Percentiles rank a stretch among this genome's conserved stretches.
Evolutionary conservation across 1,140 invertebrate genomes (phyloP).

Genomic region (Atta cephalotes): DNA sequence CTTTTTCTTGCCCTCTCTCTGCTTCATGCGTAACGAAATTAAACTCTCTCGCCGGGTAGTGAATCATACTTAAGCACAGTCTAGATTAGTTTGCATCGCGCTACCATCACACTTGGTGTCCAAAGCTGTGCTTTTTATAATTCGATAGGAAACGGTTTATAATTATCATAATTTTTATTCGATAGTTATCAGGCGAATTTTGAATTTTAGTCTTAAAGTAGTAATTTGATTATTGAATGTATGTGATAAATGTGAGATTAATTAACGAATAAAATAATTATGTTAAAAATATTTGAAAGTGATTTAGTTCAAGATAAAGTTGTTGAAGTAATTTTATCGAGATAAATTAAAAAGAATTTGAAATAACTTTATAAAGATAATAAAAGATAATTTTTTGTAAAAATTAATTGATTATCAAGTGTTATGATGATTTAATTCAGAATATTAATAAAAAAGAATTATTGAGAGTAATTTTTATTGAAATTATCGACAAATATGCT

Average conservation of each 20-base stretch:
- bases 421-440: background rate
- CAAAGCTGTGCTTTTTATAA: background rate
- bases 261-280: background rate
- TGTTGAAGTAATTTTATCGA: background rate
- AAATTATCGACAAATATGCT: background rate
- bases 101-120: slow-evolving; percentile 49
- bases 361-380: background rate
- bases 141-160: background rate
- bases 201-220: background rate
- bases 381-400: background rate
- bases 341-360: background rate
- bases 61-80: slow-evolving; percentile 44
- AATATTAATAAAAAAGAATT: background rate
- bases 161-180: background rate
- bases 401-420: background rate
- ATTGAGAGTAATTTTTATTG: background rate
- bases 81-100: slow-evolving; percentile 69
- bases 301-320: background rate
- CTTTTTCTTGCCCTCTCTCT: background rate
- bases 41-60: slow-evolving; percentile 41
- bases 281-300: background rate
- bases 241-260: background rate
- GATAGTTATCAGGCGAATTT: background rate
- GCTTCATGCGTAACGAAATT: slow-evolving; percentile 55
- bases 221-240: background rate